Evolutionary conservation across 2,888 invertebrate species (phyloP).

Genomic region (Spisula solida): DNA sequence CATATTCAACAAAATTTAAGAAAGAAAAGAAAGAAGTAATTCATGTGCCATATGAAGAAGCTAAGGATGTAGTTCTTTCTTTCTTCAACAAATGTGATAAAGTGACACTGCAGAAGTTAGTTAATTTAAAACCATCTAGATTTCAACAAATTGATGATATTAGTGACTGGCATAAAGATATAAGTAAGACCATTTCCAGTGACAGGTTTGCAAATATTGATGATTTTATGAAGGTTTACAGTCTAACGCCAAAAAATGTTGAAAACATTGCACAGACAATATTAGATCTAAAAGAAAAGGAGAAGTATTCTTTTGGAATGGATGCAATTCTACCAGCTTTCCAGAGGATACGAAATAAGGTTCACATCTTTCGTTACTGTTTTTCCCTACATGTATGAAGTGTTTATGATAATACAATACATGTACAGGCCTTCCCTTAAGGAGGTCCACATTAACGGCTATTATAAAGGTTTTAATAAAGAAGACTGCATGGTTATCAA

Average conservation of each 20-base stretch:
- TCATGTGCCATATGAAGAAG: constrained; percentile 15
- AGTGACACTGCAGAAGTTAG: constrained; percentile 56
- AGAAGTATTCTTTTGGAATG: constrained; percentile 16
- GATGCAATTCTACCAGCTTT: constrained; percentile 36
- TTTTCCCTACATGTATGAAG: not conserved
- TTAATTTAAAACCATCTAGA: not conserved
- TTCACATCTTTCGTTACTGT: not conserved
- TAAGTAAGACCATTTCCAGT: not conserved
- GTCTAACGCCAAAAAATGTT: not conserved
- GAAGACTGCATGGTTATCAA: too few relatives aligned
- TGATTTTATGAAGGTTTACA: constrained; percentile 3
- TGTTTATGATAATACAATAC: too few relatives aligned
- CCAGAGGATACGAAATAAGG: constrained; percentile 5
- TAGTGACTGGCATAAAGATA: not conserved
- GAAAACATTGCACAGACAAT: constrained; percentile 26
- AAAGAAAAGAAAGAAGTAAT: not conserved
- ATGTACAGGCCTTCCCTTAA: too few relatives aligned
- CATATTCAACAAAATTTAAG: not conserved
- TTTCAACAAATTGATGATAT: constrained; percentile 23
- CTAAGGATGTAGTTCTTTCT: constrained; percentile 33
- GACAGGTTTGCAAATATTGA: constrained; percentile 34
- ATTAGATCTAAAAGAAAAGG: not conserved
- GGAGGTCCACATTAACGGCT: too few relatives aligned
- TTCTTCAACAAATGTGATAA: constrained; percentile 65
- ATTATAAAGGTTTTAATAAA: too few relatives aligned